phyloP scores from a whole-genome alignment of 2,797 vertebrate genomes.

The Chelmon rostratus region DNA sequence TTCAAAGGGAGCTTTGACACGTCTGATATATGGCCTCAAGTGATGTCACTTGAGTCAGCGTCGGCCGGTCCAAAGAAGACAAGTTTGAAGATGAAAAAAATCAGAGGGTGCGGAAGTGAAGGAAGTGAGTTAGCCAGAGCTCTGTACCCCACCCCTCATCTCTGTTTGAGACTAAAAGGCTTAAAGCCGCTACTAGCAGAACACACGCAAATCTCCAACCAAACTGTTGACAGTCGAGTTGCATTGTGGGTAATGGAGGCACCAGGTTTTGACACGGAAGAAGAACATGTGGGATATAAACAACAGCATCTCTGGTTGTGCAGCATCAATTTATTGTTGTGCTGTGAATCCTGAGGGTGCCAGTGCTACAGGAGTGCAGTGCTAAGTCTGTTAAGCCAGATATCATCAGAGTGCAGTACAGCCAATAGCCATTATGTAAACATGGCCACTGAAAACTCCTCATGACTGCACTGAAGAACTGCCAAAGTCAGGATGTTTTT shows the following conservation, averaged over 20 bases:
- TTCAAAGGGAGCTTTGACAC: not conserved
- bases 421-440: conserved; percentile 2
- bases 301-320: not conserved
- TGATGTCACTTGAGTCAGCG: not conserved
- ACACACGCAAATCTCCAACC: not conserved
- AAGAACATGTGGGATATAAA: not conserved
- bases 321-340: not conserved
- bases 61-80: not conserved
- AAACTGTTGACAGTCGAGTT: not conserved
- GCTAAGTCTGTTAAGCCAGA: not conserved
- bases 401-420: not conserved
- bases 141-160: not conserved
- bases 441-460: not conserved
- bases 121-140: not conserved
- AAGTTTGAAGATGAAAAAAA: not conserved
- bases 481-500: conserved; percentile 5
- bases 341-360: not conserved
- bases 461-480: not conserved
- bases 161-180: not conserved
- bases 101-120: too few relatives aligned
- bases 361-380: not conserved
- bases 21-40: not conserved
- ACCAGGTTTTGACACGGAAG: not conserved
- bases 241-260: not conserved
- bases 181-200: not conserved